Base-by-base conservation (phyloP, 2,113 vertebrate species). In the Ceyx melanurus region DNA sequence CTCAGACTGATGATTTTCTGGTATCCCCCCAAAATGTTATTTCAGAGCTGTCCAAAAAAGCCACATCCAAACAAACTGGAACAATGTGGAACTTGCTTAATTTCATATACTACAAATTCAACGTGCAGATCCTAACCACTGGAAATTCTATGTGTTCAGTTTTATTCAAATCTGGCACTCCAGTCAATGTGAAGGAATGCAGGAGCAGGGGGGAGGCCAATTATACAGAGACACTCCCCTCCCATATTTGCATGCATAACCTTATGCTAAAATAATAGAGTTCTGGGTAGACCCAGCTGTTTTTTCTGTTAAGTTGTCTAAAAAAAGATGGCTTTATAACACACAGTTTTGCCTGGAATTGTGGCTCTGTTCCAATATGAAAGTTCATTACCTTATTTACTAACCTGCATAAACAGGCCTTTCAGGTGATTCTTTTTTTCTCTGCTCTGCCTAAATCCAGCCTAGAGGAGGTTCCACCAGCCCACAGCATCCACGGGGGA, bases 1-100 rank as follows among this genome's bases (percentile, higher is more conserved):
- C 80, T 82, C 73, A 92, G 77, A 60, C 70, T 51, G 70, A 72
- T 82, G 74, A 88, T 87, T 94, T 94, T 95, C 80, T 86, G 91
- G 66, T 88, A 84, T 84, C 31, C 60, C 74, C 68, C 76, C 62
- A 90, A 84, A 86, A 88, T 1, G 4, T 86, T 90, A 45, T 94
- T 86, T 95, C 43, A 82, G 48, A 88, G 37, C 67, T 77, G 31
- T 80, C 48, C 20, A 45, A 45, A 93, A 81, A 70, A 74, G 14
- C 65, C 48, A 74, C 61, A 72, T 88, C 45, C 48, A 71, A 77
- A 57, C 26, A 85, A 76, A 31, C 15, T 15, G 50, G 54, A 94
- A 37, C 20, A 65, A 57, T 7, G n/a, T 76, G 53, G 70, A 90
- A 84, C 21, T 81, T 54, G 28, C 54, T 90, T 68, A 29, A 72